Base-by-base conservation (phyloP, 2,113 vertebrate species). In the Pollachius pollachius region DNA sequence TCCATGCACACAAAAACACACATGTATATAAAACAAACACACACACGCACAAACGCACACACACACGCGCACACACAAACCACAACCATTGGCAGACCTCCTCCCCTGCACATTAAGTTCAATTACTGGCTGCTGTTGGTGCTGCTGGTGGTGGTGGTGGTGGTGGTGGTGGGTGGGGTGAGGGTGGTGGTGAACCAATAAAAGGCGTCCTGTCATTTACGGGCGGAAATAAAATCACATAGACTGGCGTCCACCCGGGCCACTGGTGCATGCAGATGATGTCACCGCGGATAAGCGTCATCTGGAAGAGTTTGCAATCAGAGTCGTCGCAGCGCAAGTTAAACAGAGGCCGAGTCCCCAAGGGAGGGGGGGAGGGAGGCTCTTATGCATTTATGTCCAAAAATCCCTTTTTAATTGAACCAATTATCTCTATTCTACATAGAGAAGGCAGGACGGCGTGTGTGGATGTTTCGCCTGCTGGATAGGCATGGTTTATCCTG, bases 191-290 rank as follows among this genome's bases (percentile, higher is more conserved):
- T 58, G 34, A 30, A 65, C 75, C 80, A 67, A 67, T 88, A 80
- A 85, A 82, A 79, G 78, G 62, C 74, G 69, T 69, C 81, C 78
- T 78, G 85, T 88, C 87, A 87, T 85, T 87, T 84, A 84, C 69
- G 77, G 79, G 77, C 78, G 77, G 81, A 86, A 82, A 84, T 90
- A 71, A 89, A 88, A 85, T 90, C 86, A 81, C 80, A 76, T 75
- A 71, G 84, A 86, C 85, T 88, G 84, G 82, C 85, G 80, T 85
- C 85, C 81, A 77, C 81, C 79, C 81, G 76, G 23, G 74, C 15
- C 75, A 75, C 73, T 80, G 87, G 85, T 84, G 82, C 83, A 75
- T 83, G 80, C 78, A 58, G 68, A 41, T 86, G 77, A 86, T 88
- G 87, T 85, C 87, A 86, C 67, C 71, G 4, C 27, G 67, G 76